Evolutionary conservation across 2,888 invertebrate genomes (phyloP).

Genomic region (Drosophila acutilabella): DNA sequence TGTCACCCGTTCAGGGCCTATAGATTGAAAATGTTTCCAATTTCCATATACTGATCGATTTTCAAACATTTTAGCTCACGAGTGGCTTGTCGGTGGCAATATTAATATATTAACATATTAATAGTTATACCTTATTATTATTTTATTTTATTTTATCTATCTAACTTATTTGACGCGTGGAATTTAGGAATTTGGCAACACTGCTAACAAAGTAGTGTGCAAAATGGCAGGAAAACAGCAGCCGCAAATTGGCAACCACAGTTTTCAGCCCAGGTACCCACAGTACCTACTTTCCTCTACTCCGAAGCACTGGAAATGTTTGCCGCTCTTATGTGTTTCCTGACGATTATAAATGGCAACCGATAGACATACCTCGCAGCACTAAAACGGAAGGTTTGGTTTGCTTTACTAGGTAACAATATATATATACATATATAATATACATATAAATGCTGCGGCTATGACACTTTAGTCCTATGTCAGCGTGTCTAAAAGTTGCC

Average conservation of each 20-base stretch:
- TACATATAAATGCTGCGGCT: conserved; percentile 22
- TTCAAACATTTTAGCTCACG: no score
- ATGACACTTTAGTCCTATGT: conserved; percentile 23
- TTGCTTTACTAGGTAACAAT: conserved; percentile 42
- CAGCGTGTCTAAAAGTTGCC: conserved; percentile 27
- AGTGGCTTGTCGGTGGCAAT: no score
- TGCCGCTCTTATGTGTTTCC: conserved; percentile 41
- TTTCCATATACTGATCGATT: no score
- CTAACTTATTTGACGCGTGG: no score
- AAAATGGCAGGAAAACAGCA: conserved; percentile 1
- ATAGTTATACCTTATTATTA: no score
- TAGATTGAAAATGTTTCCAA: no score
- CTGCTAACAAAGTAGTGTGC: neutral
- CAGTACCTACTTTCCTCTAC: neutral
- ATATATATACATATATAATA: conserved; percentile 5
- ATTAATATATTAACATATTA: no score
- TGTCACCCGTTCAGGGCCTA: no score
- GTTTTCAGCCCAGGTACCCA: conserved; percentile 6
- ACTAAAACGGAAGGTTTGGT: neutral
- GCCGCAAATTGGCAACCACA: conserved; percentile 18
- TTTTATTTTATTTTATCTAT: no score
- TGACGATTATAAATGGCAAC: conserved; percentile 67
- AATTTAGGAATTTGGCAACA: no score
- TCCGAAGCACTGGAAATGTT: conserved; percentile 12
- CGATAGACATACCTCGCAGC: conserved; percentile 34